These are phyloP conservation scores for Meliscaeva auricollis DNA, from an alignment of 2,888 invertebrate genomes.

Conservation along the genomic window DNA sequence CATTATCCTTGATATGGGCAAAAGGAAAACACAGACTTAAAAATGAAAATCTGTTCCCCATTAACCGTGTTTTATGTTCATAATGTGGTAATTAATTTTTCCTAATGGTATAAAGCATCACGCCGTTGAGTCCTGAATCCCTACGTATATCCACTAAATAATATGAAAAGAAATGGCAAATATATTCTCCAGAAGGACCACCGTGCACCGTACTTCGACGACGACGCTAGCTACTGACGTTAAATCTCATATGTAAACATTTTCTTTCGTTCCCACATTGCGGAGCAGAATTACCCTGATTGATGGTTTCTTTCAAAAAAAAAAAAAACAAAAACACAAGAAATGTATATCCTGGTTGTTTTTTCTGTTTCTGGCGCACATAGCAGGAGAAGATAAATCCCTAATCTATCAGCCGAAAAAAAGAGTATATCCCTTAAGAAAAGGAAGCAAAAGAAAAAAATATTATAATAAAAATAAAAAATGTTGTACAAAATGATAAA, in stretches of 20 bases:
- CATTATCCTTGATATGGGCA: neutral
- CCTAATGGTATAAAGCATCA: constrained; percentile 58
- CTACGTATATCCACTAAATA: constrained; percentile 32
- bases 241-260: constrained; percentile 44
- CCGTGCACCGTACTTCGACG: neutral
- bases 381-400: constrained; percentile 26
- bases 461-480: constrained; percentile 28
- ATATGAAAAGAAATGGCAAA: constrained; percentile 2
- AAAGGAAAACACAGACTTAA: constrained; percentile 33
- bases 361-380: constrained; percentile 10
- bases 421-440: constrained; percentile 37
- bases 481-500: constrained; percentile 50
- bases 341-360: constrained; percentile 16
- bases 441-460: neutral
- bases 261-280: constrained; percentile 18
- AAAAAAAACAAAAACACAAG: neutral
- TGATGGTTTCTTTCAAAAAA: constrained; percentile 62
- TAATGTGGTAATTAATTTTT: constrained; percentile 75
- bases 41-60: constrained; percentile 72
- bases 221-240: constrained; percentile 4
- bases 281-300: constrained; percentile 62
- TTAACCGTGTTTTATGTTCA: constrained; percentile 71
- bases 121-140: constrained; percentile 24
- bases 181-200: constrained; percentile 11
- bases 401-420: constrained; percentile 43